Evolutionary conservation across 2,888 invertebrate genomes (phyloP).

Genomic region (Hermaeophaga mercurialis): DNA sequence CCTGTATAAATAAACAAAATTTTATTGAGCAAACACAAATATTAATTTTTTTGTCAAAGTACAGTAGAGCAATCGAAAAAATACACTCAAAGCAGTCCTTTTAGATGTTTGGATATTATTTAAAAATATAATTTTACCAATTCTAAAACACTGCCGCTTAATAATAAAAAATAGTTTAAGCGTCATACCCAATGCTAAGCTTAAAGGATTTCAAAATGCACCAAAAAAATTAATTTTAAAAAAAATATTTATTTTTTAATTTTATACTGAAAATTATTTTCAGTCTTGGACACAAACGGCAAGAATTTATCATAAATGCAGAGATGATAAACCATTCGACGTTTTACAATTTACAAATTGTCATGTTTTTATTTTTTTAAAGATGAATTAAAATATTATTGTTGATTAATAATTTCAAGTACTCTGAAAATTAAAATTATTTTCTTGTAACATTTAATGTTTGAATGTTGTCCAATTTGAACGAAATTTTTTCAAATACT

Average conservation of each 20-base stretch:
- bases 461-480: no score
- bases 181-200: not conserved
- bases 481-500: no score
- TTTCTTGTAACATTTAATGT: no score
- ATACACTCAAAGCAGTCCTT: not conserved
- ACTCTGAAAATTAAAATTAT: no score
- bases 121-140: not conserved
- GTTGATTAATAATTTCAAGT: no score
- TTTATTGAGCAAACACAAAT: not conserved
- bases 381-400: no score
- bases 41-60: not conserved
- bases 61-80: not conserved
- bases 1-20: not conserved
- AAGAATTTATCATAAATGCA: not conserved
- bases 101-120: not conserved
- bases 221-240: not conserved
- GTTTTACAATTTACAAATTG: no score
- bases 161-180: not conserved
- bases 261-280: conserved; percentile 1
- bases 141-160: not conserved
- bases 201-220: not conserved
- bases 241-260: no score
- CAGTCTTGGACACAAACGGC: conserved; percentile 11
- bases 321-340: not conserved
- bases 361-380: no score